Conservation (phyloP, 1,140 invertebrate species). For the Homarus americanus region DNA sequence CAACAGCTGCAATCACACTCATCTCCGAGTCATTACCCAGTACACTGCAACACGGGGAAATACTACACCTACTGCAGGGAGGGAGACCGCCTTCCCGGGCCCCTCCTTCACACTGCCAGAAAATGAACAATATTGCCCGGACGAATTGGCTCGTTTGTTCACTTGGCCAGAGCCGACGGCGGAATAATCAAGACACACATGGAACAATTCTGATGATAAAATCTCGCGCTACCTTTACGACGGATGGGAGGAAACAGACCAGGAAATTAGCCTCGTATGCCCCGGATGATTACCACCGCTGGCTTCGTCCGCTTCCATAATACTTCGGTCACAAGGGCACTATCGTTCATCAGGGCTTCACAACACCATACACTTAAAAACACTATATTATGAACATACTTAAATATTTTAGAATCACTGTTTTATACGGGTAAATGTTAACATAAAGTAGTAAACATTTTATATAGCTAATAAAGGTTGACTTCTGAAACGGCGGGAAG, state of each 20-base stretch:
- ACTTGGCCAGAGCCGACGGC: background rate
- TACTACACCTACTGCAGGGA: too few species aligned
- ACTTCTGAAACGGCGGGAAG: too few species aligned
- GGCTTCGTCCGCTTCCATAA: background rate
- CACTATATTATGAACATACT: too few species aligned
- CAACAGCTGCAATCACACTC: background rate
- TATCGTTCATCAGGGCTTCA: background rate
- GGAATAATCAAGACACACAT: background rate
- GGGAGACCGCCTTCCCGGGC: too few species aligned
- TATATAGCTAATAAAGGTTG: background rate
- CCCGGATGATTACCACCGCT: background rate
- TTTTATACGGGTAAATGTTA: too few species aligned
- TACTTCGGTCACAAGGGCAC: background rate
- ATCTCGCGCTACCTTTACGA: background rate
- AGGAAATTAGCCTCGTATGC: constrained; percentile 16
- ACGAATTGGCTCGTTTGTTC: background rate
- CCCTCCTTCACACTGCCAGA: background rate
- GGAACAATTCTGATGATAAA: constrained; percentile 5
- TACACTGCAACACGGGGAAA: background rate
- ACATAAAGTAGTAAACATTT: background rate
- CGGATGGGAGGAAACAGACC: background rate
- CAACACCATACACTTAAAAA: background rate
- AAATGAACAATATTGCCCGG: background rate
- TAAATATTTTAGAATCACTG: too few species aligned
- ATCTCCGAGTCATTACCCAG: background rate